phyloP scores from a whole-genome alignment of 2,888 invertebrate species.

The Asteroscopus sphinx region DNA sequence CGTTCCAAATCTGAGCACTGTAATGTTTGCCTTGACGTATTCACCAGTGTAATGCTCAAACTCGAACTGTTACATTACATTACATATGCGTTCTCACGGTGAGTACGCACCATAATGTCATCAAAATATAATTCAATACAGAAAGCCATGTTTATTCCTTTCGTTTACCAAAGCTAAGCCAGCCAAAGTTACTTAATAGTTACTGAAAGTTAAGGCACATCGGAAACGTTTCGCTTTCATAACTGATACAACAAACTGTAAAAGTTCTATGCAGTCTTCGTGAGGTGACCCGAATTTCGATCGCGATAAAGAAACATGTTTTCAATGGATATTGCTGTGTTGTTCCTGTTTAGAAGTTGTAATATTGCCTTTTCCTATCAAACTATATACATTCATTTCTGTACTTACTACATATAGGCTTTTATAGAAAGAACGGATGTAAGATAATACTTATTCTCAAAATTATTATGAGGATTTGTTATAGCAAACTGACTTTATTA shows the following conservation, averaged over 20 bases:
- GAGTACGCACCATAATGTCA: background rate
- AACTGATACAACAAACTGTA: constrained; percentile 51
- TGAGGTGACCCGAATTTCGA: constrained; percentile 53
- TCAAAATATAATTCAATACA: background rate
- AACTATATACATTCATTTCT: background rate
- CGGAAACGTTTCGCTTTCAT: constrained; percentile 48
- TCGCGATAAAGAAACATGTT: constrained; percentile 43
- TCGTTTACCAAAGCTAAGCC: constrained; percentile 22
- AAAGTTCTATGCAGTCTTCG: constrained; percentile 49
- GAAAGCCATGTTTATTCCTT: constrained; percentile 18
- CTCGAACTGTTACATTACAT: too few species aligned
- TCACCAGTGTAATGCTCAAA: too few species aligned
- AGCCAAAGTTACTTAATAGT: constrained; percentile 48
- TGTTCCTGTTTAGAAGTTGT: constrained; percentile 28
- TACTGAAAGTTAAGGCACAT: constrained; percentile 40
- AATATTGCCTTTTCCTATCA: constrained; percentile 3
- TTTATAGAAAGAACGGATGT: too few species aligned
- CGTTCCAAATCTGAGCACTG: too few species aligned
- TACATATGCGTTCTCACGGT: too few species aligned
- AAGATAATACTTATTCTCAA: too few species aligned
- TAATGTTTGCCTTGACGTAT: too few species aligned
- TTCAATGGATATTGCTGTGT: constrained; percentile 40
- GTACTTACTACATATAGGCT: background rate
- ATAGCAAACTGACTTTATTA: too few species aligned
- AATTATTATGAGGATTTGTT: too few species aligned